Base-by-base conservation (phyloP, 2,113 vertebrate genomes). In the Rhodinocichla rosea region DNA sequence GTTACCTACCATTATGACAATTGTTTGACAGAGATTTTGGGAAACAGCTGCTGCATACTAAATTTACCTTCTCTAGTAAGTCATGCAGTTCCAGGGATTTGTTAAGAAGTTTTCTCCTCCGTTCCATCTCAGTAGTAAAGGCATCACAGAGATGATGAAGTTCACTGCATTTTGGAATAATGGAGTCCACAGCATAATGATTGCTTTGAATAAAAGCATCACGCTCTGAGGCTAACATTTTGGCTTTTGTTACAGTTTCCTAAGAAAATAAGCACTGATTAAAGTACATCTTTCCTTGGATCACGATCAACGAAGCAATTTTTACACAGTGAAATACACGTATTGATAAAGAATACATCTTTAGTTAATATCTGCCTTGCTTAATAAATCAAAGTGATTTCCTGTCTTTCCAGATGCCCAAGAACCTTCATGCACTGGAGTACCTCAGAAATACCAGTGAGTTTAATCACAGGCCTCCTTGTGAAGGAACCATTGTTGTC, bases 181-280 rank as follows among this genome's bases (percentile, higher is more conserved):
- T 99, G 74, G 99, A 99, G 97, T 99, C 99, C 92, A 99, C 98
- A 0, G 99, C 99, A 7, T 99, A 99, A 97, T 99, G 99, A 35
- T 98, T 98, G 91, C 96, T 98, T 92, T 98, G 94, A 39, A 99
- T 99, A 69, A 99, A 98, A 56, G 91, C 90, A 55, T 99, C 98
- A 1, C 98, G 98, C 30, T 99, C 98, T 22, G 81, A 93, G 2
- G 98, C 98, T 83, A 99, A 97, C 26, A 97, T 88, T 67, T 94
- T 89, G n/a, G 99, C 98, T 85, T 94, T 97, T 65, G 97, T 97
- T 97, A 99, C 50, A 7, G 97, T 96, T 90, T 98, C 99, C 99
- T 99, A 93, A 17, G 44, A 52, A 87, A 85, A 37, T 9, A 94
- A 78, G 6, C 28, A 89, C 0, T 64, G 42, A 86, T 77, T 94